phyloP scores from a whole-genome alignment of 2,888 invertebrate genomes.

The Hartigia nigra region DNA sequence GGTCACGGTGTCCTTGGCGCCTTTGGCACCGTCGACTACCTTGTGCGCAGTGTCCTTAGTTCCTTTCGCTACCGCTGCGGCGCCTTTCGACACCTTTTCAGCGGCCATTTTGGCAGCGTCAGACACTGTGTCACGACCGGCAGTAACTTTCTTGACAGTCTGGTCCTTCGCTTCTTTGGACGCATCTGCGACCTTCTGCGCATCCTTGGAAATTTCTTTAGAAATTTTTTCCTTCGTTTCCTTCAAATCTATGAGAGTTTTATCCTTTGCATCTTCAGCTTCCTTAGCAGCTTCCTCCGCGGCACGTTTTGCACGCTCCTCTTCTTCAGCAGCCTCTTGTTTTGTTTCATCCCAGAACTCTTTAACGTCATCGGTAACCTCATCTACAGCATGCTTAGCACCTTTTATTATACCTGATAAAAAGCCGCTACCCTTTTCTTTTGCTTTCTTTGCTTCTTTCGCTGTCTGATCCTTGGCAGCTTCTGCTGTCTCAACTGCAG shows the following conservation, averaged over 20 bases:
- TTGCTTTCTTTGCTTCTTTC: conserved; percentile 36
- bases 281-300: conserved; percentile 21
- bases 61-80: not conserved
- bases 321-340: conserved; percentile 38
- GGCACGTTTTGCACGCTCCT: conserved; percentile 34
- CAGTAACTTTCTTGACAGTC: conserved; percentile 2
- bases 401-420: conserved; percentile 44
- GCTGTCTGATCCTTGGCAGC: conserved; percentile 22
- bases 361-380: conserved; percentile 43
- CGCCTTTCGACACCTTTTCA: conserved; percentile 17
- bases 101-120: conserved; percentile 17
- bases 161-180: conserved; percentile 13
- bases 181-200: conserved; percentile 10
- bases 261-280: conserved; percentile 25
- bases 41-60: conserved; percentile 17
- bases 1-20: conserved; percentile 22
- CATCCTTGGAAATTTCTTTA: conserved; percentile 17
- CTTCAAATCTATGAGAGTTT: conserved; percentile 14
- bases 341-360: conserved; percentile 52
- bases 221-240: conserved; percentile 21
- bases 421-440: conserved; percentile 39
- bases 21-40: conserved; percentile 19
- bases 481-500: conserved; percentile 20
- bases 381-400: conserved; percentile 39
- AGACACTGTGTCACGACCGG: conserved; percentile 12